Evolutionary conservation across 2,888 invertebrate genomes (phyloP), one percentile per base, ranked within the genome.

Genomic region (Stenolophus ochropezus): DNA sequence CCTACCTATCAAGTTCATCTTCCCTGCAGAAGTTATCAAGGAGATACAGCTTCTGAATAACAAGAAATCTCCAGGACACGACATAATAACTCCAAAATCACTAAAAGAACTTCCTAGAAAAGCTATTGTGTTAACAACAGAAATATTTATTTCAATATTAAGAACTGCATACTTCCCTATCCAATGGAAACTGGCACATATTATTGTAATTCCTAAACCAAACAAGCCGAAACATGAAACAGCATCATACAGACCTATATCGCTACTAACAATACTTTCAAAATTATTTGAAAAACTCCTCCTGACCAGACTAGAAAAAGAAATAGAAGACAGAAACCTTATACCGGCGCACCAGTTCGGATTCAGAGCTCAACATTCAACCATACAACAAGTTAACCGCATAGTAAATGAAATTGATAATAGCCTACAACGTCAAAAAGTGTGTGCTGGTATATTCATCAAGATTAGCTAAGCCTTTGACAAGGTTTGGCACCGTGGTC

Each of bases 181-280:
- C 8, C 74, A 84, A 76, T 86, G 85, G 84, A 86, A 86, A 82
- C 49, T 82, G 11, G 80, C 65, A 53, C 61, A 53, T 33, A 80
- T 79, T 33, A 80, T 82, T 65, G 65, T 82, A 49, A 82, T 85
- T 23, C 58, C 5, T 75, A 75, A 74, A 74, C 21, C 51, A n/a
- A 53, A 53, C 23, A 75, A 75, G 51, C 75, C 75, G n/a, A 2
- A 18, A 21, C 75, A 75, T 27, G 75, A 53, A 75, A 16, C 27
- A 2, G 20, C 75, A 23, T 75, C 75, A n/a, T 75, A 75, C 20
- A 18, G 74, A 23, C 51, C 74, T 3, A 74, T 74, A 2, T 74
- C 75, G 8, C 27, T 75, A 25, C 27, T 49, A 20, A 20, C 74
- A 8, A 42, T 51, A 11, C 21, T 58, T 27, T 58, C 58, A 21